Base-by-base conservation (phyloP, 1,140 invertebrate species). In the Alviniconcha marisindica region DNA sequence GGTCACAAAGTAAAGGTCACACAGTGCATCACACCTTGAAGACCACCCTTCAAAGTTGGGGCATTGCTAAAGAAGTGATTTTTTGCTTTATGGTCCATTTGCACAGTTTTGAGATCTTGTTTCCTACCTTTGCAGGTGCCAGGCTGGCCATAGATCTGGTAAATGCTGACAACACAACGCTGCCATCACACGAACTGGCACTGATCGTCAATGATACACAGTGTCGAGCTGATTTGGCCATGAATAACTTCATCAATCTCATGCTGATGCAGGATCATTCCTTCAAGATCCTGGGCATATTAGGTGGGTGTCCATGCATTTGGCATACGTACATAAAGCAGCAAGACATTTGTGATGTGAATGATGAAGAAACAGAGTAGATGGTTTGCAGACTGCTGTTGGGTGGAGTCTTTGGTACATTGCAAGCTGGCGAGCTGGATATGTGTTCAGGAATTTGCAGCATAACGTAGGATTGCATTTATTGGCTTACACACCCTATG, bases 181-280 rank as follows among this genome's bases (percentile, higher is more conserved):
- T 97, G 15, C 91, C 93, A 0, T 94, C 96, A 87, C 96, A 96
- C 87, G 93, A 94, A 18, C 89, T 97, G 0, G 90, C 94, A 15
- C 82, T 97, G 21, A 79, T 95, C 10, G 92, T 94, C 0, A 93
- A 94, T 42, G 95, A 97, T 89, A 96, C 96, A 0, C 94, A 96
- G 83, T 97, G 97, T 91, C 94, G 95, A 78, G 93, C 96, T 0
- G 96, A 97, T 89, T 94, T 95, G 83, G 96, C 97, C 0, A 96
- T 97, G 95, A 96, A 95, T 86, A 94, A 95, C 0, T 97, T 97
- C 90, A 96, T 97, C 73, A 95, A 96, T 81, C 96, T 96, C 85
- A 95, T 96, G 12, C 56, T 80, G 15, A 80, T 66, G 78, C 78
- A 80, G 21, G 78, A 80, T 31, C 78, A 80, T 38, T 80, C 78